These are phyloP conservation scores for Percopsis transmontana DNA, from an alignment of 2,113 vertebrate genomes.

Conservation along the genomic window DNA sequence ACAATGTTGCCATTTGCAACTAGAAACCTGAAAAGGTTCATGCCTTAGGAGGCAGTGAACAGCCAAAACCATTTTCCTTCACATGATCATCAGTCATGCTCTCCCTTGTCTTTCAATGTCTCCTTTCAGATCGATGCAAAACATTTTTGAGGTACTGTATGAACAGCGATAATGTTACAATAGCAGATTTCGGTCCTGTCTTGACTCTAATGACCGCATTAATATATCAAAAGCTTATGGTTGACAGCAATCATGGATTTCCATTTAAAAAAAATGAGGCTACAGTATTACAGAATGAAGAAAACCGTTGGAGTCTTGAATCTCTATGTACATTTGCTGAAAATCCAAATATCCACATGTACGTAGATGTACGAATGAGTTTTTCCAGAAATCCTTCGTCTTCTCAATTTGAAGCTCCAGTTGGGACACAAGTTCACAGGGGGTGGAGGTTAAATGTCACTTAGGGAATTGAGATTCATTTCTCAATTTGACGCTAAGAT, in stretches of 20 bases:
- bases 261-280: too few species aligned
- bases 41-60: conserved; percentile 23
- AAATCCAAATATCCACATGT: background rate
- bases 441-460: conserved; percentile 18
- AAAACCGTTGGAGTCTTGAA: background rate
- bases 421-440: conserved; percentile 8
- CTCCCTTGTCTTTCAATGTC: background rate
- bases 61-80: conserved; percentile 36
- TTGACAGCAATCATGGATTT: too few species aligned
- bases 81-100: conserved; percentile 35
- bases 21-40: conserved; percentile 43
- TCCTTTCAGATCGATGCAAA: background rate
- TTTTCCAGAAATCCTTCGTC: too few species aligned
- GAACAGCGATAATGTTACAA: background rate
- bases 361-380: too few species aligned
- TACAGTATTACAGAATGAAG: too few species aligned
- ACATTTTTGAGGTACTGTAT: conserved; percentile 41
- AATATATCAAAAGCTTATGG: too few species aligned
- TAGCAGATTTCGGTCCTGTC: background rate
- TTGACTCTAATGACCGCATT: background rate
- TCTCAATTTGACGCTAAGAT: background rate
- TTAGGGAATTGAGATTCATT: too few species aligned
- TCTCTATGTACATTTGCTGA: background rate
- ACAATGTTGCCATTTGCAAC: conserved; percentile 54
- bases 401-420: background rate